Percentiles rank a stretch among this genome's conserved stretches.
Conservation (phyloP, 2,888 invertebrate genomes). For the Synergus gifuensis region DNA sequence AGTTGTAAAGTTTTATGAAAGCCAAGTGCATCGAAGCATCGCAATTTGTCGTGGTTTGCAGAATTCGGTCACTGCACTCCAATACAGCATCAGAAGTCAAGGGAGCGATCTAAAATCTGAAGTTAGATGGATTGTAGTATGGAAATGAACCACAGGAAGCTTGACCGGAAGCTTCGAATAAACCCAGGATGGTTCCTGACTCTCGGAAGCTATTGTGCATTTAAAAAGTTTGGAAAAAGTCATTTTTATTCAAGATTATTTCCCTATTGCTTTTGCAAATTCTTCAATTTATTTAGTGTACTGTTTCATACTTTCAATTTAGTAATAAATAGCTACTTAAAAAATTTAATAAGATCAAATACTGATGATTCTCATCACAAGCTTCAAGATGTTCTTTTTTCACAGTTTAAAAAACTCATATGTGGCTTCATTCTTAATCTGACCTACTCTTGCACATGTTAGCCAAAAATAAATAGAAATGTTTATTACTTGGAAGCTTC, state of each 20-base stretch:
- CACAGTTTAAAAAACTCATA: too few relatives aligned
- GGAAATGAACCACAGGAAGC: slow-evolving; percentile 12
- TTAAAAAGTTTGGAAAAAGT: background rate
- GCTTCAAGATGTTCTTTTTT: background rate
- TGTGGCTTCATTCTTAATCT: too few relatives aligned
- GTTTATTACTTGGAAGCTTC: too few relatives aligned
- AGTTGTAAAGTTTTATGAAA: slow-evolving; percentile 37
- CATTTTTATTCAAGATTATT: background rate
- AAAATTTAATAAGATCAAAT: background rate
- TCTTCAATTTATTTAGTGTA: background rate
- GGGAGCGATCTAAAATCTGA: background rate
- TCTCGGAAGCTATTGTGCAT: slow-evolving; percentile 17
- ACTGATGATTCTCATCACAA: too few relatives aligned
- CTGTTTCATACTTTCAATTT: background rate
- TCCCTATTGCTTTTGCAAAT: background rate
- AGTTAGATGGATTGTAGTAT: slow-evolving; percentile 36
- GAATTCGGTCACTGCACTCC: slow-evolving; percentile 21
- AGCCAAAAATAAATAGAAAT: too few relatives aligned
- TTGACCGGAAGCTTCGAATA: slow-evolving; percentile 30
- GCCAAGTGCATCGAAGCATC: slow-evolving; percentile 30
- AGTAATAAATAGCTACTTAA: too few relatives aligned
- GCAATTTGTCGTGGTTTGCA: slow-evolving; percentile 22
- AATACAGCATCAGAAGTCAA: slow-evolving; percentile 17
- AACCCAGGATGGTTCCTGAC: slow-evolving; percentile 13
- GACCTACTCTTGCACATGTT: too few relatives aligned